A percentile compares a stretch with the other conserved stretches of the same genome.
These are phyloP conservation scores for Drosophila lini DNA, from an alignment of 1,140 invertebrate species.

Conservation along the genomic window DNA sequence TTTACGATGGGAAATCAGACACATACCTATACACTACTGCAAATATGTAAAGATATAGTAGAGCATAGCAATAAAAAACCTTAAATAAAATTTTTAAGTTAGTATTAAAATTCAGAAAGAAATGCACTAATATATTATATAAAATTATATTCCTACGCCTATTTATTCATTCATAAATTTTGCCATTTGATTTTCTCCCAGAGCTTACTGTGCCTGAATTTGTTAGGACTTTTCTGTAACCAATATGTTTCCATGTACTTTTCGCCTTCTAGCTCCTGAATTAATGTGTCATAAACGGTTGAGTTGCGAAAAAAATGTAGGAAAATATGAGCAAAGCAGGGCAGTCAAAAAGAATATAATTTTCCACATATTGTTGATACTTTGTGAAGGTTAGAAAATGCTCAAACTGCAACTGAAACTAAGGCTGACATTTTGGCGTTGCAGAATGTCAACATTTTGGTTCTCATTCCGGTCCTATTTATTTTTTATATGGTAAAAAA, in stretches of 20 bases:
- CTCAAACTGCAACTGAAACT: constrained; percentile 39
- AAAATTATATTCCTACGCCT: not conserved
- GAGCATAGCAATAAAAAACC: not conserved
- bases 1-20: constrained; percentile 25
- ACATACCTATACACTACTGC: constrained; percentile 13
- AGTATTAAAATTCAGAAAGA: not conserved
- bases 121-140: not conserved
- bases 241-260: constrained; percentile 10
- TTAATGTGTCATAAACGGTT: constrained; percentile 72
- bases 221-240: not conserved
- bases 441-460: constrained; percentile 51
- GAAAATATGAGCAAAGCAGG: constrained; percentile 3
- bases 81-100: not conserved
- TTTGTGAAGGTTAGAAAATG: constrained; percentile 11
- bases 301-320: constrained; percentile 31
- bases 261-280: constrained; percentile 45
- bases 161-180: constrained; percentile 13
- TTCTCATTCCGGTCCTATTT: constrained; percentile 26
- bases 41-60: constrained; percentile 16
- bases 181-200: not conserved
- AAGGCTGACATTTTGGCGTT: constrained; percentile 53
- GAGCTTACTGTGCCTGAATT: not conserved
- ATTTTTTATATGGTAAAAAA: constrained; percentile 55
- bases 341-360: constrained; percentile 22
- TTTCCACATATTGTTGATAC: constrained; percentile 39